These are phyloP conservation scores for Sarotherodon lohbergeri DNA, from an alignment of 2,113 vertebrate genomes.

Conservation along the genomic window DNA sequence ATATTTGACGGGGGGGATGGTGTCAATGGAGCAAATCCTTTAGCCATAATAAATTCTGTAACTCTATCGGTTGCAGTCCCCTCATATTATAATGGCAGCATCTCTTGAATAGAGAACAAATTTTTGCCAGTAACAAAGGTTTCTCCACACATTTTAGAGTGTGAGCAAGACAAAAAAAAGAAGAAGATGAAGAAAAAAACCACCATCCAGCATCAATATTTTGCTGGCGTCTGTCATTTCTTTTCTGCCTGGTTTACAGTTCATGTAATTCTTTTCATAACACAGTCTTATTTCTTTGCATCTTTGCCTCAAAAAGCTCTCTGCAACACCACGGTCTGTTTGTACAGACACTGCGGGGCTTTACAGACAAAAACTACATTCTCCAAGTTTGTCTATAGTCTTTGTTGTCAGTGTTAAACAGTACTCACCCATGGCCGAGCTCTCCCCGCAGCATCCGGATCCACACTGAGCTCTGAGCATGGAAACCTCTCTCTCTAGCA, in stretches of 20 bases:
- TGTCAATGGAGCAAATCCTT: conserved; percentile 48
- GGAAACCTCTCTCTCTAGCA: conserved; percentile 94
- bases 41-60: conserved; percentile 31
- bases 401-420: background rate
- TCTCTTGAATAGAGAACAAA: conserved; percentile 3
- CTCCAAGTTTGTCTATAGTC: background rate
- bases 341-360: background rate
- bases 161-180: background rate
- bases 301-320: background rate
- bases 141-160: conserved; percentile 10
- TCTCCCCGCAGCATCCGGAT: conserved; percentile 85
- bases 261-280: background rate
- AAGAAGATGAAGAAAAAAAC: background rate
- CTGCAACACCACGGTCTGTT: background rate
- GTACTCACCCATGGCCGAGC: conserved; percentile 84
- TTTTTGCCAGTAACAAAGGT: background rate
- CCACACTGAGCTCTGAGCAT: conserved; percentile 86
- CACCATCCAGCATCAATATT: conserved; percentile 12
- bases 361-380: background rate
- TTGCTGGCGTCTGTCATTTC: background rate
- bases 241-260: background rate
- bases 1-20: conserved; percentile 24
- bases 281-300: background rate
- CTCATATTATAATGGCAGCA: conserved; percentile 14
- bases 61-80: conserved; percentile 2